phyloP scores from a whole-genome alignment of 2,797 vertebrate species.

The Microhierax caerulescens region DNA sequence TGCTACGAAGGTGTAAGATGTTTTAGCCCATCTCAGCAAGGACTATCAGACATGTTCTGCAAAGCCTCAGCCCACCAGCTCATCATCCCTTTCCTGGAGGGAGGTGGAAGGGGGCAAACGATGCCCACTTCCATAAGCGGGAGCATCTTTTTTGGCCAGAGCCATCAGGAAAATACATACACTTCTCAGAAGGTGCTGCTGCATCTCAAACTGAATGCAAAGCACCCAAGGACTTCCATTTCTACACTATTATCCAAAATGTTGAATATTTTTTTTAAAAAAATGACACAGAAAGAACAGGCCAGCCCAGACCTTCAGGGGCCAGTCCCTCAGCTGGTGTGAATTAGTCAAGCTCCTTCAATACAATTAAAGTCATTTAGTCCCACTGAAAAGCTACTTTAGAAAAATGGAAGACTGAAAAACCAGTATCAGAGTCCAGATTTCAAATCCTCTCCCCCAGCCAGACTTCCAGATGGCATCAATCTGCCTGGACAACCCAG shows the following conservation, averaged over 20 bases:
- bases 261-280: neutral
- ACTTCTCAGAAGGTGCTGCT: neutral
- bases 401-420: constrained; percentile 30
- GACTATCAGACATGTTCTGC: neutral
- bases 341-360: constrained; percentile 54
- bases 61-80: neutral
- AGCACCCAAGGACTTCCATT: neutral
- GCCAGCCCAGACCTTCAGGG: constrained; percentile 47
- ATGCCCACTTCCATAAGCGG: neutral
- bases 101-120: neutral
- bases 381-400: constrained; percentile 42
- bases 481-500: constrained; percentile 19
- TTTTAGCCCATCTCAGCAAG: neutral
- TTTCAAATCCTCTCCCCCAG: constrained; percentile 15
- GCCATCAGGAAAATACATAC: neutral
- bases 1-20: neutral
- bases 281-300: constrained; percentile 1
- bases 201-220: neutral
- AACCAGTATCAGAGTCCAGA: constrained; percentile 17
- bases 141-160: neutral
- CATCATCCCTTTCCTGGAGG: neutral
- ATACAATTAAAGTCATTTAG: constrained; percentile 46
- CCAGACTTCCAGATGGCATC: constrained; percentile 28
- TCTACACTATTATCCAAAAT: neutral
- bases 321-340: constrained; percentile 49